Evolutionary conservation across 2,888 invertebrate species (phyloP), one percentile per base, ranked within the genome.

Genomic region (Diarsia dahlii): DNA sequence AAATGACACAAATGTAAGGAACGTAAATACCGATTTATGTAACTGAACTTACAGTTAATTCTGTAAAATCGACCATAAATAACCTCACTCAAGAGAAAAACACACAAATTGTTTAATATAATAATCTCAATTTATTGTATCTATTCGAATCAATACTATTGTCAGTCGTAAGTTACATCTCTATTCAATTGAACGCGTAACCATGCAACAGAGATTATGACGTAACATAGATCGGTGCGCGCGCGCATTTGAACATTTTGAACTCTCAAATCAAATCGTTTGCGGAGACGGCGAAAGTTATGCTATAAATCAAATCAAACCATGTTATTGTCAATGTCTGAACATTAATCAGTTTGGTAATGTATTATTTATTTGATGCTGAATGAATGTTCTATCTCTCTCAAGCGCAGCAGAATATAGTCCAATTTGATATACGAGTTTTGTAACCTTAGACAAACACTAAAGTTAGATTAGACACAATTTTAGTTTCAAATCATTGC

Each of bases 281-380:
- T 93, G 89, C 88, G 93, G 93, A 91, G 89, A 91, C 89, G 89
- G 93, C 92, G 94, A 95, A 95, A 95, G 94, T 95, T 91, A 91
- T 88, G 84, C 89, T 91, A 95, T 95, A 94, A 93, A 94, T 95
- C 94, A 92, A 88, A 90, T 91, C 92, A 92, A 89, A 89, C 88
- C 89, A 87, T 88, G 90, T 89, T 91, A 88, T 88, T 93, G 92
- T 92, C 91, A 92, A 92, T 91, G 91, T 86, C 82, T 84, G 84
- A 83, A 90, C 90, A 91, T 91, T 91, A 91, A 92, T 92, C 92
- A 90, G 84, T 89, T 86, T 82, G 85, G 90, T 87, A 90, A 89
- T 83, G 71, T 82, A 81, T 85, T 84, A 86, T 86, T 81, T 86
- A 86, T 88, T 86, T 83, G 72, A 73, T 64, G 52, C 2, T 85